These are phyloP conservation scores for Calidris pygmaea DNA, from an alignment of 2,113 vertebrate species.

Conservation along the genomic window DNA sequence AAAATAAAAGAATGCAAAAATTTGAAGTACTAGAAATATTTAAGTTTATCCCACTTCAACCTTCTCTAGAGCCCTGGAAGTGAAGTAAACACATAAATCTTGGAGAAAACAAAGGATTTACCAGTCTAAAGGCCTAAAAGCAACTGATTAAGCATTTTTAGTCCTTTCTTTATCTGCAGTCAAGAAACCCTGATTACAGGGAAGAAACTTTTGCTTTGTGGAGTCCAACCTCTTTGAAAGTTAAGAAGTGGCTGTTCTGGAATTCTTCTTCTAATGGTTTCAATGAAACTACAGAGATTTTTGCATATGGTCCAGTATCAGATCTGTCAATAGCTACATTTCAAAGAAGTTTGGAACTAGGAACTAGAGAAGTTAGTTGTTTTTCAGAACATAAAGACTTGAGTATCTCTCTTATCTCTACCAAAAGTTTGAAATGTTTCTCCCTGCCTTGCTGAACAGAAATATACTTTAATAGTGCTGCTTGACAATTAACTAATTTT, in stretches of 20 bases:
- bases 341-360: background rate
- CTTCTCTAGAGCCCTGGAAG: background rate
- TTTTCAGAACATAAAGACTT: background rate
- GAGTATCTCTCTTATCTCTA: background rate
- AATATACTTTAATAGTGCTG: background rate
- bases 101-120: background rate
- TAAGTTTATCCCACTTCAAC: background rate
- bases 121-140: background rate
- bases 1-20: background rate
- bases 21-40: background rate
- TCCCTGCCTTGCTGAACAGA: background rate
- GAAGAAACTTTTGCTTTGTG: background rate
- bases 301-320: background rate
- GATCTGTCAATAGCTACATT: background rate
- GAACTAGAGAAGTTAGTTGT: background rate
- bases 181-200: background rate
- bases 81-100: background rate
- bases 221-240: background rate
- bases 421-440: background rate
- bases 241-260: background rate
- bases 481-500: background rate
- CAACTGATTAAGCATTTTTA: background rate
- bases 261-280: background rate
- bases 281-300: background rate
- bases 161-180: background rate